Percentiles rank a stretch among this genome's conserved stretches.
Evolutionary conservation across 1,140 invertebrate genomes (phyloP).

Genomic region (Aphis gossypii): DNA sequence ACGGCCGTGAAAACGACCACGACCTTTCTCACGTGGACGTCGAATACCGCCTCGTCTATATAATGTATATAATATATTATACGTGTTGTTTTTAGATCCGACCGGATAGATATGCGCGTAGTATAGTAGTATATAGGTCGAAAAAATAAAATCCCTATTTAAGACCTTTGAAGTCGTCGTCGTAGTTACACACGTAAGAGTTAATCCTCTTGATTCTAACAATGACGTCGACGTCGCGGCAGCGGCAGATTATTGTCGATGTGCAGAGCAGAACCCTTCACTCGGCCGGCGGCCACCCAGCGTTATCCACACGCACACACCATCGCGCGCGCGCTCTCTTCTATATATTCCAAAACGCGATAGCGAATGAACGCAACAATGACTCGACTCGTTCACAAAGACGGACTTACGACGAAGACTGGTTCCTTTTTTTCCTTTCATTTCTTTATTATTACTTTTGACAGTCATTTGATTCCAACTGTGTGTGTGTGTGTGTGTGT

Average conservation of each 20-base stretch:
- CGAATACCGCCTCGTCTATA: not conserved
- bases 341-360: not conserved
- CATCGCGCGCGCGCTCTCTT: not conserved
- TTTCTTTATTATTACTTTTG: not conserved
- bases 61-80: not conserved
- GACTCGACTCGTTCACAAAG: slow-evolving; percentile 48
- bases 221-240: slow-evolving; percentile 33
- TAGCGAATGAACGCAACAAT: slow-evolving; percentile 33
- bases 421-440: slow-evolving; percentile 32
- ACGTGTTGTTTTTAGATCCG: slow-evolving; percentile 54
- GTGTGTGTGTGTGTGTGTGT: not conserved
- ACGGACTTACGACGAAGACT: slow-evolving; percentile 53
- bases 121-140: not conserved
- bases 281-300: slow-evolving; percentile 48
- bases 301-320: not conserved
- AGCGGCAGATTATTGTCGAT: slow-evolving; percentile 7
- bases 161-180: slow-evolving; percentile 44
- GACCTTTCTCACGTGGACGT: slow-evolving; percentile 40
- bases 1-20: slow-evolving; percentile 52
- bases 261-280: not conserved
- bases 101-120: slow-evolving; percentile 20
- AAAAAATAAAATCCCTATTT: slow-evolving; percentile 24
- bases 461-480: slow-evolving; percentile 52
- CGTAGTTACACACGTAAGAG: slow-evolving; percentile 11
- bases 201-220: slow-evolving; percentile 56